Evolutionary conservation across 2,113 vertebrate species (phyloP).

Genomic region (Antechinus flavipes): DNA sequence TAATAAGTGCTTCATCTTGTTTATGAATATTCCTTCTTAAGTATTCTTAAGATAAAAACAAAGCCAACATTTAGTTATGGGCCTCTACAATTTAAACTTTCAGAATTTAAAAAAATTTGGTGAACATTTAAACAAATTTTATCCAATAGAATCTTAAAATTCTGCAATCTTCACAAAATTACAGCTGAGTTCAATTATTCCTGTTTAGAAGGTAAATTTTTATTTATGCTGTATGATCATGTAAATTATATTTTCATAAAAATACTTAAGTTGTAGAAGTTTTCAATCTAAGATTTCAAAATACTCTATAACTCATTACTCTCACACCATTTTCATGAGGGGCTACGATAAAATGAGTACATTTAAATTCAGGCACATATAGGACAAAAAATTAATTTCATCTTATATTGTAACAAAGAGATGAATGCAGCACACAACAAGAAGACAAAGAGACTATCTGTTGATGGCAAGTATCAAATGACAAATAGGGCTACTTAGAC

Average conservation of each 20-base stretch:
- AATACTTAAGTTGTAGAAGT: background rate
- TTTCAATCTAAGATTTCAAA: slow-evolving; percentile 35
- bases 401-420: slow-evolving; percentile 15
- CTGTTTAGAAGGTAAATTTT: background rate
- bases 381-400: slow-evolving; percentile 37
- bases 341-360: background rate
- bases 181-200: background rate
- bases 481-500: slow-evolving; percentile 2
- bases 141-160: background rate
- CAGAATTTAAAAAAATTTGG: slow-evolving; percentile 33
- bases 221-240: background rate
- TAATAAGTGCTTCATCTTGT: slow-evolving; percentile 92
- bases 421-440: slow-evolving; percentile 7
- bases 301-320: slow-evolving; percentile 5
- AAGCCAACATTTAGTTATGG: slow-evolving; percentile 51
- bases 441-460: background rate
- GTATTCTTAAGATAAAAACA: slow-evolving; percentile 81
- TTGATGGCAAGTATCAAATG: background rate
- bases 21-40: slow-evolving; percentile 76
- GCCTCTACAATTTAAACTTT: slow-evolving; percentile 27
- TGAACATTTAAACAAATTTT: background rate
- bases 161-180: background rate
- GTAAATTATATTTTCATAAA: background rate
- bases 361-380: background rate
- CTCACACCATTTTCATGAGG: background rate